A percentile compares a stretch with the other conserved stretches of the same genome.
Conservation (phyloP, 2,888 invertebrate species). For the Anagyrus pseudococci region DNA sequence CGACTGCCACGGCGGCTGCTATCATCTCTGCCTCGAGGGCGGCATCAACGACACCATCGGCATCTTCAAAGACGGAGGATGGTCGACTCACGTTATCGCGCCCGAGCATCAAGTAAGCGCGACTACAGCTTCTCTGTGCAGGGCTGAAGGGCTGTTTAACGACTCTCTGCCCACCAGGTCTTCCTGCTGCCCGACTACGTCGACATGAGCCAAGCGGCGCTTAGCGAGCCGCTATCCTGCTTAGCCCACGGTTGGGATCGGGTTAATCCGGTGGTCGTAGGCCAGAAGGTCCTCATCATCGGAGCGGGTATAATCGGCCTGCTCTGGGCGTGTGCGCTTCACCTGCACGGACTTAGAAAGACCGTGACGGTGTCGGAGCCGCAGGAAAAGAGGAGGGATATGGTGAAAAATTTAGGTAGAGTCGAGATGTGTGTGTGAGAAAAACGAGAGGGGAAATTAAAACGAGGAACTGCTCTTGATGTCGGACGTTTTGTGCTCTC, state of each 20-base stretch:
- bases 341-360: conserved; percentile 73
- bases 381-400: conserved; percentile 60
- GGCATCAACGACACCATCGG: conserved; percentile 72
- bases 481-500: too few species aligned
- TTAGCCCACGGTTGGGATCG: conserved; percentile 74
- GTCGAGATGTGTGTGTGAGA: too few species aligned
- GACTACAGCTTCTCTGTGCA: not conserved
- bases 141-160: not conserved
- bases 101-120: conserved; percentile 69
- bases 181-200: conserved; percentile 50
- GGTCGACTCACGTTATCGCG: conserved; percentile 71
- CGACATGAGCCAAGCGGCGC: conserved; percentile 64
- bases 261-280: conserved; percentile 68
- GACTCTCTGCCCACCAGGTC: conserved; percentile 44
- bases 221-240: conserved; percentile 76
- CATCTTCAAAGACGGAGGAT: conserved; percentile 72
- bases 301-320: conserved; percentile 78
- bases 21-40: conserved; percentile 70
- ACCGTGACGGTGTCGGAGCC: conserved; percentile 74
- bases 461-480: too few species aligned
- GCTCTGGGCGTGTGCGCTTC: conserved; percentile 71
- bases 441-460: too few species aligned
- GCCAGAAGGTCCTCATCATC: conserved; percentile 69
- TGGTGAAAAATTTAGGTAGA: conserved; percentile 52
- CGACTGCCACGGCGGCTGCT: conserved; percentile 69